phyloP scores from a whole-genome alignment of 2,888 invertebrate species.

The Drosophila longiperda region DNA sequence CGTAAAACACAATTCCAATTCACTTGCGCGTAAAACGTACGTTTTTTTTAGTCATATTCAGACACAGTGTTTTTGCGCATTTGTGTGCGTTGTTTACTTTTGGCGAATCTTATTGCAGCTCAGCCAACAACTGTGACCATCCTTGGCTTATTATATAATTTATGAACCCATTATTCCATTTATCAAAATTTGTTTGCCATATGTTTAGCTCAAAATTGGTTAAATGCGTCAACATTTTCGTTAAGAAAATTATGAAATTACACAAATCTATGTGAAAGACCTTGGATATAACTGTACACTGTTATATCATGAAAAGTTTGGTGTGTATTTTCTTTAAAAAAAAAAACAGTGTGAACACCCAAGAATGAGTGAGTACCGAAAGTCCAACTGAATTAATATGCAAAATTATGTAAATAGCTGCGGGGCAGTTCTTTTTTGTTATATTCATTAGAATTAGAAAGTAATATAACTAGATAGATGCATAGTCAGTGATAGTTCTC shows the following conservation, averaged over 20 bases:
- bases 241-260: constrained; percentile 59
- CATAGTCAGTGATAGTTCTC: constrained; percentile 1
- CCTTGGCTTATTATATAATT: constrained; percentile 67
- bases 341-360: constrained; percentile 11
- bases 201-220: constrained; percentile 56
- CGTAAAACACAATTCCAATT: constrained; percentile 72
- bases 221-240: constrained; percentile 62
- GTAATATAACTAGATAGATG: constrained; percentile 7
- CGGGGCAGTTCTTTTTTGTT: neutral
- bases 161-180: constrained; percentile 69
- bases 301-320: constrained; percentile 39
- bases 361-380: constrained; percentile 16
- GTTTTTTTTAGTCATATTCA: constrained; percentile 44
- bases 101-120: constrained; percentile 58
- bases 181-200: constrained; percentile 56
- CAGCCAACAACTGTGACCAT: constrained; percentile 70
- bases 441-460: constrained; percentile 7
- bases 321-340: constrained; percentile 5
- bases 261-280: constrained; percentile 48
- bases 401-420: constrained; percentile 8
- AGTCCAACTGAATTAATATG: constrained; percentile 7
- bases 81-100: constrained; percentile 32
- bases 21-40: constrained; percentile 72
- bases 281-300: constrained; percentile 38
- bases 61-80: constrained; percentile 19